phyloP scores from a whole-genome alignment of 1,140 invertebrate species.

The Venustaconcha ellipsiformis region DNA sequence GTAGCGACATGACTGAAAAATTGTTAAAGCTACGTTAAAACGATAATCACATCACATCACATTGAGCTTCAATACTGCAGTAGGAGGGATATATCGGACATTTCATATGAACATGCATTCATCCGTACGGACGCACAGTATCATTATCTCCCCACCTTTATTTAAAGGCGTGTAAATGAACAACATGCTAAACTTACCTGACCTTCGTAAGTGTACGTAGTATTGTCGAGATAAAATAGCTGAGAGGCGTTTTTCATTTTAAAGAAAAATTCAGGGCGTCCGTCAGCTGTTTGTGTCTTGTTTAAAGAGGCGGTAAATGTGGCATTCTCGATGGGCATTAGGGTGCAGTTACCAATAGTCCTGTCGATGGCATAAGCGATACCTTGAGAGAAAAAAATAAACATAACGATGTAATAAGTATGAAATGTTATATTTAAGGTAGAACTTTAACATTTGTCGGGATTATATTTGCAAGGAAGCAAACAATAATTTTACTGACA shows the following conservation, averaged over 20 bases:
- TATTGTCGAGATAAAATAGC: constrained; percentile 29
- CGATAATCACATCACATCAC: too few species aligned
- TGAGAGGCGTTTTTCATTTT: constrained; percentile 27
- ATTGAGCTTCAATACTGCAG: too few species aligned
- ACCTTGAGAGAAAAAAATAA: constrained; percentile 13
- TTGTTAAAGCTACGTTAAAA: too few species aligned
- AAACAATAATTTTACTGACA: too few species aligned
- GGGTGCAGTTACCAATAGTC: constrained; percentile 14
- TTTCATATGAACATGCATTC: too few species aligned
- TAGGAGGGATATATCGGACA: too few species aligned
- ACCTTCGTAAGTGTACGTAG: constrained; percentile 28
- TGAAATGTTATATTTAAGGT: neutral
- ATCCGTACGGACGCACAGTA: too few species aligned
- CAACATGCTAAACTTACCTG: constrained; percentile 9
- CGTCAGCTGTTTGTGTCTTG: constrained; percentile 4
- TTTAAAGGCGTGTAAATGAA: too few species aligned
- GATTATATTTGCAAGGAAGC: too few species aligned
- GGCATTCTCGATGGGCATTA: constrained; percentile 23
- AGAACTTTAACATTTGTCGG: too few species aligned
- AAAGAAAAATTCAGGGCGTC: constrained; percentile 10
- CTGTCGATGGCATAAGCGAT: constrained; percentile 32
- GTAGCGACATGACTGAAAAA: too few species aligned
- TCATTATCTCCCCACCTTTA: too few species aligned
- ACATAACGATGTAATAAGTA: neutral
- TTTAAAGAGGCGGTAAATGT: constrained; percentile 22